Percentiles rank a stretch among this genome's conserved stretches.
These are phyloP conservation scores for Sthenelais limicola DNA, from an alignment of 2,888 invertebrate genomes.

Conservation along the genomic window DNA sequence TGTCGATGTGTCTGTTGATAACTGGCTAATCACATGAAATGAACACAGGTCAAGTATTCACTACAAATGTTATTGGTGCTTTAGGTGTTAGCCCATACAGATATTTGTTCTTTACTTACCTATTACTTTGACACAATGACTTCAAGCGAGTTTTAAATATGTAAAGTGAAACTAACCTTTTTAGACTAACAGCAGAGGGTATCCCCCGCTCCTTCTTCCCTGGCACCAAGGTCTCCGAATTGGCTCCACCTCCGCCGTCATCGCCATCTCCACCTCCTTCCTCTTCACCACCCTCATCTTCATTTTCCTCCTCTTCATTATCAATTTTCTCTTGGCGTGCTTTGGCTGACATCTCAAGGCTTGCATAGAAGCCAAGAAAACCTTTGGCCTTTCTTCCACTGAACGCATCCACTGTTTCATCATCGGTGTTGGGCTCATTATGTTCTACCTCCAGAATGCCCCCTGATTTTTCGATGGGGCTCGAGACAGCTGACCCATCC, in stretches of 20 bases:
- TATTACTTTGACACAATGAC: not conserved
- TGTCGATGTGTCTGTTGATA: too few relatives aligned
- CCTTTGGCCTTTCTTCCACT: conserved; percentile 49
- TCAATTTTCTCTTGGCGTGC: not conserved
- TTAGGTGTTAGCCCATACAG: too few relatives aligned
- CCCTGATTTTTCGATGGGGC: conserved; percentile 4
- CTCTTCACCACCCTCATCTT: conserved; percentile 46
- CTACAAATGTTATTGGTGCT: too few relatives aligned
- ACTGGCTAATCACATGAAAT: too few relatives aligned
- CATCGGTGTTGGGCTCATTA: conserved; percentile 27
- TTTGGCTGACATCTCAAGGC: conserved; percentile 58
- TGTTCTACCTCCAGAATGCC: conserved; percentile 43
- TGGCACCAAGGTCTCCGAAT: not conserved
- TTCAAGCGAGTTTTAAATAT: not conserved
- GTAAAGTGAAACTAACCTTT: not conserved
- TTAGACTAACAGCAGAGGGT: not conserved
- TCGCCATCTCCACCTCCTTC: conserved; percentile 45
- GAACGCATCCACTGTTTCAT: conserved; percentile 54
- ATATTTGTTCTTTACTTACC: too few relatives aligned
- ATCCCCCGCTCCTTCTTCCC: not conserved
- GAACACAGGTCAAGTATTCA: too few relatives aligned
- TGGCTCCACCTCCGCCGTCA: not conserved
- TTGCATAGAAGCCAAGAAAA: conserved; percentile 69
- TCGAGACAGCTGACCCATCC: not conserved
- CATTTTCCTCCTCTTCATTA: conserved; percentile 20